Percentiles rank a stretch among this genome's conserved stretches.
phyloP scores from a whole-genome alignment of 1,140 invertebrate species.

The Oryctes rhinoceros region DNA sequence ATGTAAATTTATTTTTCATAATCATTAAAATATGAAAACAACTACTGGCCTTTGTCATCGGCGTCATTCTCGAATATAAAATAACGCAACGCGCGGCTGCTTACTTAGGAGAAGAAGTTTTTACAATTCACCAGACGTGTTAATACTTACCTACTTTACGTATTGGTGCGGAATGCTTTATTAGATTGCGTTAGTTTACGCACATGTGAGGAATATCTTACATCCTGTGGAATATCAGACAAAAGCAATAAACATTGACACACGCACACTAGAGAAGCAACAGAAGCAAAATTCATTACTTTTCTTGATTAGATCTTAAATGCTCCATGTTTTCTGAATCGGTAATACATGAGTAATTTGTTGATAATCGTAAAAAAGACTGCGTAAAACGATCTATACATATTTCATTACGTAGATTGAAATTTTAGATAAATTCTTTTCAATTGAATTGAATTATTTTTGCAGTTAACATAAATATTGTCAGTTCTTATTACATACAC shows the following conservation, averaged over 20 bases:
- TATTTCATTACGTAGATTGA: too few species aligned
- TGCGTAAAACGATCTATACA: background rate
- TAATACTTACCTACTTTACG: slow-evolving; percentile 36
- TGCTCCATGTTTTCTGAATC: background rate
- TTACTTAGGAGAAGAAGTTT: background rate
- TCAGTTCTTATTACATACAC: too few species aligned
- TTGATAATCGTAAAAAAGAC: background rate
- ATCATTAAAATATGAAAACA: slow-evolving; percentile 30
- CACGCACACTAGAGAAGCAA: slow-evolving; percentile 4
- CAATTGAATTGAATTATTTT: too few species aligned
- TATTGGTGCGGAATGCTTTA: slow-evolving; percentile 28
- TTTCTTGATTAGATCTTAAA: slow-evolving; percentile 27
- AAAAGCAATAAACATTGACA: slow-evolving; percentile 20
- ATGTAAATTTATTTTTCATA: slow-evolving; percentile 36
- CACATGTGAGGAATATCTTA: slow-evolving; percentile 31
- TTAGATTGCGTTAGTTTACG: slow-evolving; percentile 37
- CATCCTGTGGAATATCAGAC: background rate
- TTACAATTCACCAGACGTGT: slow-evolving; percentile 36
- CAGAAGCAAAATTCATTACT: background rate
- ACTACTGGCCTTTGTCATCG: slow-evolving; percentile 19
- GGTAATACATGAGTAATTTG: background rate
- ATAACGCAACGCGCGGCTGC: slow-evolving; percentile 1
- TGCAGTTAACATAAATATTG: too few species aligned
- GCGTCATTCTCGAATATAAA: slow-evolving; percentile 30
- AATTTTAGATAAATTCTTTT: too few species aligned